Percentiles rank a stretch among this genome's conserved stretches.
phyloP scores from a whole-genome alignment of 1,140 invertebrate genomes.

The Conus betulinus region DNA sequence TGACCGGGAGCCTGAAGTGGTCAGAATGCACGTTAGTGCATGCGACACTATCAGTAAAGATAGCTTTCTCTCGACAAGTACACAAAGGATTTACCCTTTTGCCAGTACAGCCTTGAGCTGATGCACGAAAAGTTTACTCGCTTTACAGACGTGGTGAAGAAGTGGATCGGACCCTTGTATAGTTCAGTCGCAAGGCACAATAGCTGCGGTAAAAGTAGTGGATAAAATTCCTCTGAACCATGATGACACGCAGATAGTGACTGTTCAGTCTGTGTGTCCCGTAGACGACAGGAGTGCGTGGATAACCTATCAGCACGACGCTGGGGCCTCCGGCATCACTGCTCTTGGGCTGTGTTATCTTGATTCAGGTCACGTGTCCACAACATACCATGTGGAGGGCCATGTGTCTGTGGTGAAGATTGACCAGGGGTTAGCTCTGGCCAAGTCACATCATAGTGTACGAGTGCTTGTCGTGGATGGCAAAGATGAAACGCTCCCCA shows the following conservation, averaged over 20 bases:
- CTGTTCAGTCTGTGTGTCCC: background rate
- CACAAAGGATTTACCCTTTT: background rate
- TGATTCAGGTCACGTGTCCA: background rate
- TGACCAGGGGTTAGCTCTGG: background rate
- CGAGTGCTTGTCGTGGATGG: background rate
- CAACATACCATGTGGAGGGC: background rate
- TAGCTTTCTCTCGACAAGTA: background rate
- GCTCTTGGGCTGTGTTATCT: background rate
- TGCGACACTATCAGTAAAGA: background rate
- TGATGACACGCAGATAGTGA: background rate
- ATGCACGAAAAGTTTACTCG: background rate
- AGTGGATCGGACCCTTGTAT: background rate
- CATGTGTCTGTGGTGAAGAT: background rate
- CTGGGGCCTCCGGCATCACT: background rate
- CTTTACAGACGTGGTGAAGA: background rate
- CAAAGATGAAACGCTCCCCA: background rate
- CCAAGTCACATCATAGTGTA: background rate
- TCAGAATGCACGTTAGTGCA: background rate
- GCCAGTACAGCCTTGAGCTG: background rate
- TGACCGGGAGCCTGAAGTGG: background rate
- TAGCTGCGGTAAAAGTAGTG: background rate
- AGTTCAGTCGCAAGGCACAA: background rate
- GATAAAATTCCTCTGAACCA: background rate
- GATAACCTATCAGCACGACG: background rate
- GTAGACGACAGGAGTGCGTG: background rate